These are phyloP conservation scores for Apocrypta bakeri DNA, from an alignment of 1,140 invertebrate genomes.

Conservation along the genomic window DNA sequence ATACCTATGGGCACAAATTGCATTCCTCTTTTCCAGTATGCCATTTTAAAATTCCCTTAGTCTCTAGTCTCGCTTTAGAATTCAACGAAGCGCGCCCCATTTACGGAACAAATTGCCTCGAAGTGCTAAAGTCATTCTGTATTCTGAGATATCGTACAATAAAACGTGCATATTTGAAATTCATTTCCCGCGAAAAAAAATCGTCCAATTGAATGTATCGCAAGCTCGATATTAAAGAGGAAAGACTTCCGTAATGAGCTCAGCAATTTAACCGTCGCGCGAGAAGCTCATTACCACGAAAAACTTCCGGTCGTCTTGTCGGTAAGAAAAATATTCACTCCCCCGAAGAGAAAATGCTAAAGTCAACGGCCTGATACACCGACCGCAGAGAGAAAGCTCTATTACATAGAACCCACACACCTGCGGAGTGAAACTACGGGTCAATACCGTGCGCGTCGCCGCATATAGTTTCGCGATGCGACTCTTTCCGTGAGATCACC, in stretches of 20 bases:
- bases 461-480: not conserved
- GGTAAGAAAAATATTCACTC: not conserved
- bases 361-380: not conserved
- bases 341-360: not conserved
- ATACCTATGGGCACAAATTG: too few relatives aligned
- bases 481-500: not conserved
- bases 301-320: not conserved
- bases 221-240: not conserved
- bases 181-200: not conserved
- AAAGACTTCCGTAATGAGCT: not conserved
- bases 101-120: not conserved
- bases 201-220: too few relatives aligned
- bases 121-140: not conserved
- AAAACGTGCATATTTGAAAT: not conserved
- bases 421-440: not conserved
- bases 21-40: not conserved
- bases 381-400: not conserved
- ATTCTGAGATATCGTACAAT: not conserved
- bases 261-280: not conserved
- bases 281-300: not conserved
- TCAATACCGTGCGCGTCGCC: not conserved
- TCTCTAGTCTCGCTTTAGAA: not conserved
- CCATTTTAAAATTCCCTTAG: not conserved
- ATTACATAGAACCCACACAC: not conserved
- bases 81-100: not conserved